Evolutionary conservation across 2,888 invertebrate genomes (phyloP).

Genomic region (Aphodius sticticus): DNA sequence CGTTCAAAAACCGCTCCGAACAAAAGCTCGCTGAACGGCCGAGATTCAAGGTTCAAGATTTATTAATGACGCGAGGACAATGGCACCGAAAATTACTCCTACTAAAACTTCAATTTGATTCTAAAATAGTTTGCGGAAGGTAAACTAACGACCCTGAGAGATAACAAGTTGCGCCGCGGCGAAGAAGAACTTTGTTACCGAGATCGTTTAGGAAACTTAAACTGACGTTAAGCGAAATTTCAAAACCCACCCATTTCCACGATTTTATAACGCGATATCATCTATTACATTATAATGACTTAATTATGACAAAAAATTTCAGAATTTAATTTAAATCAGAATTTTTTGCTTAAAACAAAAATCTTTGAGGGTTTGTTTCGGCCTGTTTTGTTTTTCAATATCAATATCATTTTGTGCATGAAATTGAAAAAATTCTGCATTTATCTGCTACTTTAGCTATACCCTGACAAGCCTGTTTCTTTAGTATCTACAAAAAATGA

Average conservation of each 20-base stretch:
- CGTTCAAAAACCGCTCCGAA: neutral
- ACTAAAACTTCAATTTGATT: neutral
- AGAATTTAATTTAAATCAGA: neutral
- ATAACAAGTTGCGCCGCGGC: neutral
- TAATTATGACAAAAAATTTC: neutral
- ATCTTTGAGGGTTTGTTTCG: neutral
- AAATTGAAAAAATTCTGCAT: no score
- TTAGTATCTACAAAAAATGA: no score
- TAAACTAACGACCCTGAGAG: neutral
- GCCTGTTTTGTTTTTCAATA: no score
- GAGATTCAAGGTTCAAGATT: neutral
- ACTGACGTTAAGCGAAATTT: neutral
- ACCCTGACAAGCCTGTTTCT: no score
- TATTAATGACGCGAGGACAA: slow-evolving; percentile 4
- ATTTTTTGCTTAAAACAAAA: neutral
- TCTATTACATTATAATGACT: neutral
- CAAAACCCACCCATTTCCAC: neutral
- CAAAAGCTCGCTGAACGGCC: neutral
- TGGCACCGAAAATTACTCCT: neutral
- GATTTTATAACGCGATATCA: neutral
- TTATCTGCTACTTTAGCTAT: no score
- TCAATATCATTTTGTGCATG: no score
- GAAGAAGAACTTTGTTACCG: neutral
- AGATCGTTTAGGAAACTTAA: neutral
- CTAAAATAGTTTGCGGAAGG: slow-evolving; percentile 4